Conservation (phyloP, 2,888 invertebrate species). For the Carabus problematicus region DNA sequence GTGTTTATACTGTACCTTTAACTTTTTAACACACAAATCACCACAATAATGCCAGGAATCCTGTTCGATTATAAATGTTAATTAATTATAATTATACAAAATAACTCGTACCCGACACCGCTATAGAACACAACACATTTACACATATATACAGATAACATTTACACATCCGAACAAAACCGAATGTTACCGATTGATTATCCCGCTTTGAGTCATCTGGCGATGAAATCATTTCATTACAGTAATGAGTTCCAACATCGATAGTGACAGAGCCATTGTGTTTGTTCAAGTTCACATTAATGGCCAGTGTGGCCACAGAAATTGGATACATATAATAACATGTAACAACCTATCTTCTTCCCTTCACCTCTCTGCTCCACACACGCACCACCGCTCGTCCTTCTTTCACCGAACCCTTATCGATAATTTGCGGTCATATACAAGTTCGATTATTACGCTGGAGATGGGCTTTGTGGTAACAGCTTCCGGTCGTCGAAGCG, state of each 20-base stretch:
- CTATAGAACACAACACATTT: no score
- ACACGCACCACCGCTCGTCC: no score
- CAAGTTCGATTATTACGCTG: no score
- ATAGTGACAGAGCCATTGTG: slow-evolving; percentile 37
- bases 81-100: slow-evolving; percentile 21
- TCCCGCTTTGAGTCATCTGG: slow-evolving; percentile 39
- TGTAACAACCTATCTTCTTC: not conserved
- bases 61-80: slow-evolving; percentile 16
- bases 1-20: no score
- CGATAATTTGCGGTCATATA: slow-evolving; percentile 25
- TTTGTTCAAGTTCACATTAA: slow-evolving; percentile 25
- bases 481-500: no score
- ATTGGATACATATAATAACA: slow-evolving; percentile 13
- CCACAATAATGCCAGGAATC: no score
- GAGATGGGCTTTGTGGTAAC: no score
- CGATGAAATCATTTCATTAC: slow-evolving; percentile 35
- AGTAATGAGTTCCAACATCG: slow-evolving; percentile 31
- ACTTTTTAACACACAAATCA: no score
- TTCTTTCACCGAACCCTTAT: no score
- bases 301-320: slow-evolving; percentile 15
- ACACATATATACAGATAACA: not conserved
- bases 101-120: no score
- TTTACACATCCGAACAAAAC: slow-evolving; percentile 14
- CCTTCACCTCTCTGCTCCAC: no score
- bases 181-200: slow-evolving; percentile 25